A percentile compares a stretch with the other conserved stretches of the same genome.
These are phyloP conservation scores for Drosophila littoralis DNA, from an alignment of 1,140 invertebrate species.

Conservation along the genomic window DNA sequence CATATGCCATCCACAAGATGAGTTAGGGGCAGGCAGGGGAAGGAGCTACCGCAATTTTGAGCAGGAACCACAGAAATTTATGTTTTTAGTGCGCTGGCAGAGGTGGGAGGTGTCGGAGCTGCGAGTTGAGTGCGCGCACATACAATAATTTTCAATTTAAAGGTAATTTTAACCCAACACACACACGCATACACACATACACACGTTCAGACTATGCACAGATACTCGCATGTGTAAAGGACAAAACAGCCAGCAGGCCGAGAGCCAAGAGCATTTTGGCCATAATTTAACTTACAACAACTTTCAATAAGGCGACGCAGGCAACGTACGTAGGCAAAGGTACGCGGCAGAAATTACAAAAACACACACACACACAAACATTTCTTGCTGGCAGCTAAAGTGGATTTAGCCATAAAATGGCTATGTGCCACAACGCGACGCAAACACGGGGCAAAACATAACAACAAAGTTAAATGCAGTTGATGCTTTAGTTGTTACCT, in stretches of 20 bases:
- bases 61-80: conserved; percentile 77
- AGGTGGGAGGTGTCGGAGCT: conserved; percentile 41
- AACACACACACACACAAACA: conserved; percentile 20
- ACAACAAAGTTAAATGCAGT: conserved; percentile 81
- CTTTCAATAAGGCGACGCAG: conserved; percentile 74
- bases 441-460: conserved; percentile 56
- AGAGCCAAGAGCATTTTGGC: conserved; percentile 61
- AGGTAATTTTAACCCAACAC: conserved; percentile 72
- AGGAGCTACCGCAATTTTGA: conserved; percentile 62
- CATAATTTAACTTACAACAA: conserved; percentile 83
- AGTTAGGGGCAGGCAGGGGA: background rate
- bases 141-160: conserved; percentile 83
- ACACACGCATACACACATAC: conserved; percentile 4
- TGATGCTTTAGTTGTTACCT: conserved; percentile 73
- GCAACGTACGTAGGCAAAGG: conserved; percentile 31
- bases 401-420: conserved; percentile 83
- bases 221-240: conserved; percentile 30
- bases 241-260: conserved; percentile 33
- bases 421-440: conserved; percentile 60
- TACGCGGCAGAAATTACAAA: conserved; percentile 38
- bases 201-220: conserved; percentile 16
- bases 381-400: conserved; percentile 62
- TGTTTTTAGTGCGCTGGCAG: conserved; percentile 54
- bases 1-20: conserved; percentile 27
- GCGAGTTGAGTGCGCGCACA: conserved; percentile 76